Evolutionary conservation across 1,140 invertebrate species (phyloP), one percentile per base, ranked within the genome.

Genomic region (Argopecten irradians): DNA sequence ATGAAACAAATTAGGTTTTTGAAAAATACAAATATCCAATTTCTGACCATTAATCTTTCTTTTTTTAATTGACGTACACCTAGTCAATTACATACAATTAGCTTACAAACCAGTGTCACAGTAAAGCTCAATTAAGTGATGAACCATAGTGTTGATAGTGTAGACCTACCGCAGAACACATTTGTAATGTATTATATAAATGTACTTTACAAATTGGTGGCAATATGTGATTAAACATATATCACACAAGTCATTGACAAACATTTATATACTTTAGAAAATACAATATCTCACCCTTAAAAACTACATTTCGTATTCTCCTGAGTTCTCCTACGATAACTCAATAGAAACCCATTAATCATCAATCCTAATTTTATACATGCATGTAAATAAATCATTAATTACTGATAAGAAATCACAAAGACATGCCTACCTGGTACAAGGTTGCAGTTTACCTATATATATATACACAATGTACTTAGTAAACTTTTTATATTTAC

Each of bases 301-400:
- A 5, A n/a, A 1, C 55, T 71, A 71, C 55, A 71, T 3, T 28
- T 28, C n/a, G 19, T 71, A 71, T 71, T n/a, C 55, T 46, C 22
- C n/a, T n/a, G n/a, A n/a, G n/a, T n/a, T n/a, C 19, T 11, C 2
- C 19, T 71, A n/a, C 28, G 55, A 71, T n/a, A 71, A 71, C n/a
- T 28, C 55, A 71, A 28, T 28, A 71, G 5, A 28, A 28, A 71
- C 1, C n/a, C n/a, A 71, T 71, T 71, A 71, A 71, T 71, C 55
- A 71, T n/a, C 55, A 71, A n/a, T 28, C 11, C 22, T 71, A 46
- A 71, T 71, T 71, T 71, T 28, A 28, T 7, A 71, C 55, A 71
- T 71, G 55, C 55, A 71, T 71, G 55, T 71, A 71, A 71, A 71
- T 71, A 71, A 71, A 71, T 71, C 55, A 71, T 71, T 71, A 28